Percentiles rank a stretch among this genome's conserved stretches.
Evolutionary conservation across 2,888 invertebrate species (phyloP).

Genomic region (Dorcus hopei): DNA sequence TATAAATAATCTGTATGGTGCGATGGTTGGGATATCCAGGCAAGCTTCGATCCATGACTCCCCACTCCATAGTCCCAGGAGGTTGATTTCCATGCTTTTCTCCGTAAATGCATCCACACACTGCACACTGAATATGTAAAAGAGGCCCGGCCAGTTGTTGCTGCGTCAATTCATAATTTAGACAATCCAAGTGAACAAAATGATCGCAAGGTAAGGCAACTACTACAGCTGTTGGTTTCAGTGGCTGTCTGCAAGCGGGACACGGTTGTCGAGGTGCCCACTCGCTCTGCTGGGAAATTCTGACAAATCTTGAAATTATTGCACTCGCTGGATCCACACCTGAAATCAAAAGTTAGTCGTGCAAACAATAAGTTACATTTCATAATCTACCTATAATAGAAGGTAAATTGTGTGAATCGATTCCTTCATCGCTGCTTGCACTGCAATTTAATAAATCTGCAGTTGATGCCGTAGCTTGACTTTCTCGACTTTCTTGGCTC

Average conservation of each 20-base stretch:
- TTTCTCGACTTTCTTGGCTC: conserved; percentile 79
- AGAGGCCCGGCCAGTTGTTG: conserved; percentile 52
- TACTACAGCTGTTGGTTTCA: conserved; percentile 57
- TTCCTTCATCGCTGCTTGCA: conserved; percentile 41
- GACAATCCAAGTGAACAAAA: conserved; percentile 75
- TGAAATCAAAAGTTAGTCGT: conserved; percentile 24
- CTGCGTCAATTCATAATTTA: conserved; percentile 70
- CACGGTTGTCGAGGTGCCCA: conserved; percentile 70
- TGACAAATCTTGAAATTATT: conserved; percentile 67
- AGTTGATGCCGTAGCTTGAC: conserved; percentile 48
- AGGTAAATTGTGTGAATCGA: conserved; percentile 32
- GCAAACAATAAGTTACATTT: neutral
- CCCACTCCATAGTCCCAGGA: conserved; percentile 79
- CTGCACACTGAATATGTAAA: conserved; percentile 80
- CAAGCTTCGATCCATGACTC: conserved; percentile 63
- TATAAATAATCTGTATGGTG: conserved; percentile 81
- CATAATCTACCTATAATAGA: conserved; percentile 40
- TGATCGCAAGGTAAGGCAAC: conserved; percentile 73
- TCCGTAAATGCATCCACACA: conserved; percentile 82
- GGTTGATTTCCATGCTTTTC: conserved; percentile 79
- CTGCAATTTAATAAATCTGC: conserved; percentile 45
- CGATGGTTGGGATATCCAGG: conserved; percentile 67
- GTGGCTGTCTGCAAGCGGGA: conserved; percentile 64
- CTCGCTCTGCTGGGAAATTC: conserved; percentile 62
- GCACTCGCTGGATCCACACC: conserved; percentile 58